These are phyloP conservation scores for Parotocinclus haroldoi DNA, from an alignment of 2,797 vertebrate species.

Conservation along the genomic window DNA sequence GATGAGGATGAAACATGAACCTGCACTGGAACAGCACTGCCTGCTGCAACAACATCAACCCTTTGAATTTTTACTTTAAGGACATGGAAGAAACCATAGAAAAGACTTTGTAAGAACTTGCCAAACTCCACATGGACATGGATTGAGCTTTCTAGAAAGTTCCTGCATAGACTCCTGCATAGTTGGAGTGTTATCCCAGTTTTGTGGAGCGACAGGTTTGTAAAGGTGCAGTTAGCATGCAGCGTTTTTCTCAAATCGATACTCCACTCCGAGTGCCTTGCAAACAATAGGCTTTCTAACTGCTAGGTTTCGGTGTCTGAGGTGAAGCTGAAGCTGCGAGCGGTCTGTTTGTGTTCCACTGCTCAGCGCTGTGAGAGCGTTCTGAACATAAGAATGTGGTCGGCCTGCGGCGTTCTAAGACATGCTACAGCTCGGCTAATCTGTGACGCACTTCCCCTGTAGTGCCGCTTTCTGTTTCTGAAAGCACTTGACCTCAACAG, in stretches of 20 bases:
- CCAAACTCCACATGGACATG: no score
- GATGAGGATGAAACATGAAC: no score
- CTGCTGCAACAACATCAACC: no score
- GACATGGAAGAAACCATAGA: no score
- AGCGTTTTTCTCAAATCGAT: constrained; percentile 30
- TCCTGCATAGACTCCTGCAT: neutral
- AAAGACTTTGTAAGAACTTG: no score
- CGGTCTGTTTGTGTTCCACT: constrained; percentile 50
- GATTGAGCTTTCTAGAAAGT: neutral
- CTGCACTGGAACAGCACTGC: no score
- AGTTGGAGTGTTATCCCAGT: neutral
- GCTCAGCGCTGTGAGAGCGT: constrained; percentile 39
- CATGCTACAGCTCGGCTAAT: constrained; percentile 45
- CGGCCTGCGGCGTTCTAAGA: constrained; percentile 48
- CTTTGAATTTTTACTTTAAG: no score
- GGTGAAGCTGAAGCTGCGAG: constrained; percentile 31
- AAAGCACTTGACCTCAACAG: constrained; percentile 67
- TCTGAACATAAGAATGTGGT: constrained; percentile 37
- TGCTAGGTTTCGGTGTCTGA: constrained; percentile 32
- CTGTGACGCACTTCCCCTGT: constrained; percentile 68
- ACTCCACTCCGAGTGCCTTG: constrained; percentile 13
- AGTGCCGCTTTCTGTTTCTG: constrained; percentile 65
- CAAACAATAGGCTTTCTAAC: constrained; percentile 41
- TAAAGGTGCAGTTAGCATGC: constrained; percentile 9
- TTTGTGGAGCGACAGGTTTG: constrained; percentile 2